Evolutionary conservation across 2,113 vertebrate genomes (phyloP).

Genomic region (Spheniscus mendiculus): DNA sequence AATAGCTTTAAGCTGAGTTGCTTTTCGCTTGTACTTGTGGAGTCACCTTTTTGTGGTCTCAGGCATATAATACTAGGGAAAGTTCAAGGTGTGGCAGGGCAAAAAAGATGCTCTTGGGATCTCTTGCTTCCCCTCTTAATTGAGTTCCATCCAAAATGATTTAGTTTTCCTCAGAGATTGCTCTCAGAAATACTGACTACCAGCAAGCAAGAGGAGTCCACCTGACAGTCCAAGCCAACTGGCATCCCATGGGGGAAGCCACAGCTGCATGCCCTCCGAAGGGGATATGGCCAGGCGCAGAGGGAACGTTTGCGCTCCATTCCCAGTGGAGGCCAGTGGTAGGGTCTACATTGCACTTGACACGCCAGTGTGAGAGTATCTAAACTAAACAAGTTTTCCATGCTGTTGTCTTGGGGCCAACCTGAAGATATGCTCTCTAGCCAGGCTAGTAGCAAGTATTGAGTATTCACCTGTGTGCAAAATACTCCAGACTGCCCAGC

Average conservation of each 20-base stretch:
- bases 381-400: neutral
- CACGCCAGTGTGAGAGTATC: fast-evolving
- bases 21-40: neutral
- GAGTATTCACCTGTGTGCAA: neutral
- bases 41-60: neutral
- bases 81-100: neutral
- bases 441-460: neutral
- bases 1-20: neutral
- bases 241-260: neutral
- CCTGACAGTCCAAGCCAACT: neutral
- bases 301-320: neutral
- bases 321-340: fast-evolving
- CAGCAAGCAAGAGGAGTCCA: neutral
- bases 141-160: neutral
- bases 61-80: neutral
- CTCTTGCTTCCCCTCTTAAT: neutral
- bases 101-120: neutral
- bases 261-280: fast-evolving
- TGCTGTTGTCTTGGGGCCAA: neutral
- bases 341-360: neutral
- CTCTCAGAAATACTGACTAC: neutral
- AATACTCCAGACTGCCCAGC: neutral
- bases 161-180: neutral
- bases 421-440: neutral
- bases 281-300: neutral